Evolutionary conservation across 2,113 vertebrate genomes (phyloP), one percentile per base, ranked within the genome.

Genomic region (Hippoglossus stenolepis): DNA sequence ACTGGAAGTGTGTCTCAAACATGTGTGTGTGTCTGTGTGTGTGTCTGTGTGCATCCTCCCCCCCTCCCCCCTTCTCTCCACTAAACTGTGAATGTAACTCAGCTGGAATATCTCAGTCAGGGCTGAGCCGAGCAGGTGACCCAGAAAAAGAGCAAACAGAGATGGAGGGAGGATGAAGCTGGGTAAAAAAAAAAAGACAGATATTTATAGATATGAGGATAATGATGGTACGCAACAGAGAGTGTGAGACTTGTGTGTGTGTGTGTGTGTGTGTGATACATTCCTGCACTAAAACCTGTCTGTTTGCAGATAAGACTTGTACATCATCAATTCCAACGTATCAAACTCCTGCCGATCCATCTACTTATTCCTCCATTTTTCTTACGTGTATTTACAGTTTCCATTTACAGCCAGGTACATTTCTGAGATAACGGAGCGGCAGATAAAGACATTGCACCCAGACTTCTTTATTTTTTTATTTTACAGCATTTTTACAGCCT

Each of bases 201-300:
- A 89, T 91, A 91, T 91, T 85, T 91, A 90, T 86, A 91, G 90
- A 93, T 91, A 86, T 59, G 78, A 88, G 74, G 84, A 90, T 87
- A 86, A 87, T 81, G 84, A 90, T 66, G 79, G 58, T 77, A 59
- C 69, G 87, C 87, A 80, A 75, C 75, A 58, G 82, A 89, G 82
- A 77, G 64, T 56, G 77, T 67, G 77, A 65, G 77, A 13, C 40
- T 40, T 40, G 35, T 35, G 45, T 83, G 80, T 76, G 73, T 73
- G 56, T 72, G 13, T 65, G 47, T 76, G 69, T 38, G 35, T 38
- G 65, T 67, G 71, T 80, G 60, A 86, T 47, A 67, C 68, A 77
- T 74, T 61, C 62, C 78, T 65, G 81, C 75, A 54, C 81, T 82
- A 77, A 83, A 83, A 79, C 66, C 86, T 90, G 90, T 51, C 75